phyloP scores from a whole-genome alignment of 2,113 vertebrate species.

The Hydropotes inermis region DNA sequence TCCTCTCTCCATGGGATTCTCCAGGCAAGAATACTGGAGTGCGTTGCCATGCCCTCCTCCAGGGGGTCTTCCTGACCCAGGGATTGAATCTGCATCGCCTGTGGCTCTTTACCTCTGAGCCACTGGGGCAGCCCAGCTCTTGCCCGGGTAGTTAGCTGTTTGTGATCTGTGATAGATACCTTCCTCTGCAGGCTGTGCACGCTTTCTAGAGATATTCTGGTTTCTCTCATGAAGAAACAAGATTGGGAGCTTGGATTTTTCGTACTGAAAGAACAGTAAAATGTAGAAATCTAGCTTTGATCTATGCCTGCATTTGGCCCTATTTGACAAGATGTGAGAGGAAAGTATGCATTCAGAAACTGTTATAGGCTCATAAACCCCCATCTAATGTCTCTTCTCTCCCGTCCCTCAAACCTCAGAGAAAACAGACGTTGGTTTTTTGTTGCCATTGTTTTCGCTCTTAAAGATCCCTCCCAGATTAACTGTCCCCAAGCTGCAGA shows the following conservation, averaged over 20 bases:
- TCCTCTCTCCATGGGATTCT: not conserved
- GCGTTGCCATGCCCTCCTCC: accelerated
- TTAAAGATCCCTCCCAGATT: not conserved
- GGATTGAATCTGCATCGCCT: not conserved
- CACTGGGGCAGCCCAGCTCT: not conserved
- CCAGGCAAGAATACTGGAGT: not conserved
- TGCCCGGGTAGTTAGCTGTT: not conserved
- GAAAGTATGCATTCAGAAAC: conserved; percentile 54
- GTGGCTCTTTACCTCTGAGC: not conserved
- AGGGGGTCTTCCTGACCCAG: not conserved
- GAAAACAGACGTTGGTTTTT: not conserved
- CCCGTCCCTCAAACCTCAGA: conserved; percentile 25
- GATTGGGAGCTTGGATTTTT: not conserved
- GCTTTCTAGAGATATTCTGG: not conserved
- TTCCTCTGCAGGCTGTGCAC: not conserved
- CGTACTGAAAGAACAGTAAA: not conserved
- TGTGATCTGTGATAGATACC: not conserved
- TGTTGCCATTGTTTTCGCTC: not conserved
- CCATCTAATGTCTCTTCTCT: conserved; percentile 43
- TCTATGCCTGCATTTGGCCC: not conserved
- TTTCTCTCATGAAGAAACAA: not conserved
- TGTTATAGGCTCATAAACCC: not conserved
- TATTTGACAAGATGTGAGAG: conserved; percentile 34
- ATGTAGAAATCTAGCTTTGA: conserved; percentile 39
- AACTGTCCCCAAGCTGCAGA: not conserved